Conservation (phyloP, 2,113 vertebrate genomes). For the human region GRCh38 chr12:128023001-128023500, state of each 20-base stretch:
- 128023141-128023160: background rate
- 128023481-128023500: rapidly evolving
- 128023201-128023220: background rate
- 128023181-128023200: background rate
- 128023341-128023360: background rate
- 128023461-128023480: background rate
- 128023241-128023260: background rate
- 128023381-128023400: background rate
- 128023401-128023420: background rate
- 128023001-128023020: background rate
- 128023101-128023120: background rate
- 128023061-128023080: rapidly evolving
- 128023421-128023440: background rate
- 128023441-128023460: background rate
- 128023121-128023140: background rate
- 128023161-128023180: background rate
- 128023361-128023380: background rate
- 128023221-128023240: background rate
- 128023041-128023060: background rate
- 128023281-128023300: background rate
- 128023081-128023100: too few relatives aligned
- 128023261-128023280: rapidly evolving
- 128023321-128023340: background rate
- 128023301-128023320: background rate
- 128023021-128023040: background rate